Conservation (phyloP, 2,797 vertebrate species). For the Anguilla obscura region DNA sequence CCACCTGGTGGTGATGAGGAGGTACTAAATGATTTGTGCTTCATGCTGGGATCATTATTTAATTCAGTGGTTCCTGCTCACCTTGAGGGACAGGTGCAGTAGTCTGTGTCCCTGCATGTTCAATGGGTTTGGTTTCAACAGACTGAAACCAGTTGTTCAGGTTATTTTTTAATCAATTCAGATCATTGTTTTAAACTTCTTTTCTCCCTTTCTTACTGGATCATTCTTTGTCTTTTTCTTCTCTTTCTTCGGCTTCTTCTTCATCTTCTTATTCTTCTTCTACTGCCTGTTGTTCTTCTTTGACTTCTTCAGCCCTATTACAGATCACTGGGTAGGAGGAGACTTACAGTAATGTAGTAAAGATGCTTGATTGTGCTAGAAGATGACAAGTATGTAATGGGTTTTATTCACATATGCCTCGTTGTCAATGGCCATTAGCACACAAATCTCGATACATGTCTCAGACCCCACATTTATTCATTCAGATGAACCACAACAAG, state of each 20-base stretch:
- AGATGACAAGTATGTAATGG: too few species aligned
- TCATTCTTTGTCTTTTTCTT: not conserved
- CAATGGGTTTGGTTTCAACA: not conserved
- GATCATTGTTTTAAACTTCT: not conserved
- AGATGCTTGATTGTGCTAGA: too few species aligned
- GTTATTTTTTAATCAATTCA: conserved; percentile 8
- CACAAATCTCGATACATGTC: too few species aligned
- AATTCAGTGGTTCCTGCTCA: not conserved
- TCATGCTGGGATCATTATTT: not conserved
- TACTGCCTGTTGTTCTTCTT: not conserved
- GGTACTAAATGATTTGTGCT: not conserved
- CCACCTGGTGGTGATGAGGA: conserved; percentile 49
- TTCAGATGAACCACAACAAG: too few species aligned
- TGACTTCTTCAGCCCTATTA: too few species aligned
- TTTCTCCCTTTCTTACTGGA: not conserved
- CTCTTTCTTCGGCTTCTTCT: not conserved
- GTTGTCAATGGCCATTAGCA: too few species aligned
- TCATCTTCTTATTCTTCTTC: too few species aligned
- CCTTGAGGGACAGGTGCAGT: conserved; percentile 40
- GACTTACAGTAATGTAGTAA: too few species aligned
- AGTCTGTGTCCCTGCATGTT: not conserved
- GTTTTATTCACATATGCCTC: too few species aligned
- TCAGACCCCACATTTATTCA: too few species aligned
- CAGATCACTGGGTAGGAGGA: too few species aligned
- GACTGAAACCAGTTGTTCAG: not conserved